Percentiles rank a stretch among this genome's conserved stretches.
Conservation (phyloP, 2,888 invertebrate species). For the Orthonevra nobilis region DNA sequence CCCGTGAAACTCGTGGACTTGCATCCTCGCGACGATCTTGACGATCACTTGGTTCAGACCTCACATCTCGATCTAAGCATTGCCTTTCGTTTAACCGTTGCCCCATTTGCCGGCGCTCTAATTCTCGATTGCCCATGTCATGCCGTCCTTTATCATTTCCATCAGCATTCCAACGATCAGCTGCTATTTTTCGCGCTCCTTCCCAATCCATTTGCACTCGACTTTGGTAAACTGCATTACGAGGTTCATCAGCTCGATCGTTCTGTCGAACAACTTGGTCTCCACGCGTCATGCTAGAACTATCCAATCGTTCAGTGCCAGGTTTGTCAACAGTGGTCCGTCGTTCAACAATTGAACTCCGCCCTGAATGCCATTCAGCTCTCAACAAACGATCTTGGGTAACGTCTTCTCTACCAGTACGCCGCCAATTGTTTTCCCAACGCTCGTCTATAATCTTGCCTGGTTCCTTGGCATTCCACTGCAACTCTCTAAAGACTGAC, state of each 20-base stretch:
- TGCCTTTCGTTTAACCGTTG: no score
- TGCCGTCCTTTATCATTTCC: no score
- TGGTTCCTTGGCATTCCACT: neutral
- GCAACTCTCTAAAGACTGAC: neutral
- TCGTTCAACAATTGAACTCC: neutral
- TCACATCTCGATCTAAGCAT: no score
- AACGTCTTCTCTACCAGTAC: constrained; percentile 63
- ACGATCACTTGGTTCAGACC: no score
- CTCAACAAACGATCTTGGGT: constrained; percentile 46
- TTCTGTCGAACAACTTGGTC: neutral
- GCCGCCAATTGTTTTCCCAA: constrained; percentile 61
- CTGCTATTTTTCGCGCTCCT: no score
- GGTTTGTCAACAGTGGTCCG: constrained; percentile 25
- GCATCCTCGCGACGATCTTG: no score
- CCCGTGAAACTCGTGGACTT: neutral
- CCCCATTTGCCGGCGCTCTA: neutral
- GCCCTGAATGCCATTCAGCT: constrained; percentile 60
- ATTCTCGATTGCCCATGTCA: neutral
- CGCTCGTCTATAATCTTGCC: constrained; percentile 18
- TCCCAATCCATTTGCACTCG: neutral
- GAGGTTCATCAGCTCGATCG: neutral
- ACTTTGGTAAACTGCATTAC: neutral
- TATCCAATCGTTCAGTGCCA: constrained; percentile 21
- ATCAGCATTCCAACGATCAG: no score
- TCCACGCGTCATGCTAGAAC: neutral